Evolutionary conservation across 1,140 invertebrate species (phyloP), one percentile per base, ranked within the genome.

Genomic region (Choristoneura fumiferana): DNA sequence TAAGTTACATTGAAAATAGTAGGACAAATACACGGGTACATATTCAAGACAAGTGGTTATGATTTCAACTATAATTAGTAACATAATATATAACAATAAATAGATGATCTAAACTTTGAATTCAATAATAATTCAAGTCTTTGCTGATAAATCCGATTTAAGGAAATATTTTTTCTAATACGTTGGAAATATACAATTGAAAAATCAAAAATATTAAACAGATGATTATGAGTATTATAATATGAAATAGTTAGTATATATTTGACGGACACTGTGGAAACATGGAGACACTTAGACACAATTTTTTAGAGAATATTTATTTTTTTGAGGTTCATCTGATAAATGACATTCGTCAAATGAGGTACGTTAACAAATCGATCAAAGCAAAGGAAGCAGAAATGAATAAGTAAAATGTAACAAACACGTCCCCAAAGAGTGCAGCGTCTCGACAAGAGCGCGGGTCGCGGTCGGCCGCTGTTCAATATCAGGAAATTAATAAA

Each of bases 61-160:
- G 4, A 39, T 63, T 56, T 53, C 40, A 56, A 59, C 43, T 57
- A 63, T 59, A 29, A 43, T 52, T 59, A 57, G 43, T 55, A 52
- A 43, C 33, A 45, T 38, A 52, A 58, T 49, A 58, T 52, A 10
- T 49, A 54, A 55, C 49, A 60, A 36, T 43, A 54, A 33, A 52
- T 53, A 59, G 36, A 53, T 34, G 29, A 13, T 22, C 52, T 54
- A 35, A 17, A 8, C 35, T 54, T 54, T 35, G 13, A 54, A 35
- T 54, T 54, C 52, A 54, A 45, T 49, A 49, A 61, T 57, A 38
- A 56, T 57, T 63, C 14, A 76, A 76, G 69, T 80, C 77, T 80
- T 82, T 80, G 71, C 72, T 78, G 65, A 67, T 65, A 75, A 75
- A 76, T 73, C 69, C 62, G 67, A 69, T 69, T 63, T 6, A 29